Evolutionary conservation across 2,888 invertebrate genomes (phyloP), one percentile per base, ranked within the genome.

Genomic region (Drosophila birchii): DNA sequence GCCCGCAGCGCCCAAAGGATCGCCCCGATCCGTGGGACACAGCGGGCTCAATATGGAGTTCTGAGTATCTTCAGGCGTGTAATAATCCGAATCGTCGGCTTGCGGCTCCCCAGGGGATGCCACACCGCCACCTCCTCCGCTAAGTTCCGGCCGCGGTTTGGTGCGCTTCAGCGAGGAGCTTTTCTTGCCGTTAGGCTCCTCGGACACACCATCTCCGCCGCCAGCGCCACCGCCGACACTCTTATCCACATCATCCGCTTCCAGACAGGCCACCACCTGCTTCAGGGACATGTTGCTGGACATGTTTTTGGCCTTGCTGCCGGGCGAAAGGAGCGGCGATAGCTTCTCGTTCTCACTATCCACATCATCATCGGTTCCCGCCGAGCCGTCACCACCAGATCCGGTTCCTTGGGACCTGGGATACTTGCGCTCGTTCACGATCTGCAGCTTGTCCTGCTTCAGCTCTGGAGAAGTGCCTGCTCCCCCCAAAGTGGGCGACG

Each of bases 301-400:
- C 32, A 75, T 63, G 34, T 72, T 79, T 51, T 90, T 88, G 55
- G 77, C 78, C 49, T 85, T 86, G 58, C 71, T 88, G 6, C 84
- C 87, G 1, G 91, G 86, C 47, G 91, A 90, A 0, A 97, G 93
- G 38, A 97, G 92, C 20, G 97, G 97, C 20, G 97, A 97, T 61
- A 96, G 92, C 81, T 97, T 95, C 92, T 97, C 97, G 55, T 95
- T 95, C 91, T 97, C 97, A 90, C 97, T 97, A 90, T 97, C 96
- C 79, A 96, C 96, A 87, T 96, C 96, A 49, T 94, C 88, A 45
- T 85, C 81, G 23, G 83, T 84, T 41, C 51, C 79, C 49, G 75
- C 68, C 0, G 68, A 67, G 16, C 49, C 68, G 34, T 68, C 68
- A 12, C 68, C 68, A 5, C 66, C 68, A 5, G 68, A 68, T 1